phyloP scores from a whole-genome alignment of 2,797 vertebrate genomes.

The Perodicticus potto region DNA sequence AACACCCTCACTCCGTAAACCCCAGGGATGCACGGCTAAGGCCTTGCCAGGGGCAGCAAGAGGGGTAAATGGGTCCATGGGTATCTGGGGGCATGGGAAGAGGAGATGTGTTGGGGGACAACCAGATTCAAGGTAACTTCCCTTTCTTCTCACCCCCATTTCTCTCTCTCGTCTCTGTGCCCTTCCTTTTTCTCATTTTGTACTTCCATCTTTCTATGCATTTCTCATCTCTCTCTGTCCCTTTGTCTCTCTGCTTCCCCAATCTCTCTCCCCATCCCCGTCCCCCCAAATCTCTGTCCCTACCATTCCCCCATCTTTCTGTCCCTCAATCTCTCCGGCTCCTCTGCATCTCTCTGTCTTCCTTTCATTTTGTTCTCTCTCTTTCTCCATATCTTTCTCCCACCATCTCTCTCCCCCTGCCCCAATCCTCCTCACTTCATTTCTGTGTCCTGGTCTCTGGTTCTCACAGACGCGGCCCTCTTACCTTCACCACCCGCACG shows the following conservation, averaged over 20 bases:
- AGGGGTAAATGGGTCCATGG: accelerated
- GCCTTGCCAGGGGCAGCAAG: not conserved
- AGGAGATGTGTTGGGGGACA: too few species aligned
- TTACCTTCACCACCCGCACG: constrained; percentile 90
- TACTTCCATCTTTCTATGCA: not conserved
- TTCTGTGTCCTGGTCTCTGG: not conserved
- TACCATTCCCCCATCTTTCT: not conserved
- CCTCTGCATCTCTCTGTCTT: not conserved
- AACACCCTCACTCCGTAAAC: not conserved
- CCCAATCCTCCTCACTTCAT: too few species aligned
- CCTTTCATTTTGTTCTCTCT: not conserved
- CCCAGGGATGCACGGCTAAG: not conserved
- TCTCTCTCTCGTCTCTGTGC: not conserved
- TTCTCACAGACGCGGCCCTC: constrained; percentile 80
- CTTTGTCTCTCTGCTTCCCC: not conserved
- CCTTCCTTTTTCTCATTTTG: not conserved
- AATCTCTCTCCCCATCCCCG: not conserved
- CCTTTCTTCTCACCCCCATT: not conserved
- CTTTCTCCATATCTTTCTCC: too few species aligned
- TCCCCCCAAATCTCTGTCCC: not conserved
- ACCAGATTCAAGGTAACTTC: not conserved
- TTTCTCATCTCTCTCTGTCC: not conserved
- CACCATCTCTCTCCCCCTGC: accelerated
- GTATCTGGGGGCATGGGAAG: not conserved
- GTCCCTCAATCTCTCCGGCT: not conserved